Conservation (phyloP, 2,113 vertebrate species). For the Reinhardtius hippoglossoides region DNA sequence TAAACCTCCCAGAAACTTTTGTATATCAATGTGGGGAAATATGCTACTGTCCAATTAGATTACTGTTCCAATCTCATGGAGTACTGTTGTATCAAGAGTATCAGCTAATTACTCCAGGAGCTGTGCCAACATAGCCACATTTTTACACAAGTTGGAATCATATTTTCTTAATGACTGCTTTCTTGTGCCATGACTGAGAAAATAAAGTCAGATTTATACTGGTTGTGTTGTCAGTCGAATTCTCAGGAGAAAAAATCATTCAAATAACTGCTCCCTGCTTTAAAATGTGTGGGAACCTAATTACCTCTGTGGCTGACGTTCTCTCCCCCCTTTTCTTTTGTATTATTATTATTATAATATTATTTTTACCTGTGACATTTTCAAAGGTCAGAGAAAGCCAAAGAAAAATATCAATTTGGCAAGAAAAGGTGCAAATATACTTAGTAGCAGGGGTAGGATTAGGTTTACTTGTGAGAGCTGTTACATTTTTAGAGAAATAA, state of each 20-base stretch:
- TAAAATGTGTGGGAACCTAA: neutral
- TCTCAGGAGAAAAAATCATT: neutral
- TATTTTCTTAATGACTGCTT: too few species aligned
- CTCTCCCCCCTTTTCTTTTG: neutral
- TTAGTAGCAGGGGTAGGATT: neutral
- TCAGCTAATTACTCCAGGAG: too few species aligned
- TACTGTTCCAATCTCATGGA: too few species aligned
- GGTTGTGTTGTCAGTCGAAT: neutral
- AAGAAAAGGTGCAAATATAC: neutral
- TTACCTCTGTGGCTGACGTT: neutral
- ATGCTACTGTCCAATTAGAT: too few species aligned
- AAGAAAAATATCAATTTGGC: neutral
- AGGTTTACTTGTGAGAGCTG: neutral
- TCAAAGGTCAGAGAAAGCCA: constrained; percentile 26
- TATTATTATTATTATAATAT: neutral
- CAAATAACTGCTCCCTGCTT: neutral
- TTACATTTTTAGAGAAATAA: neutral
- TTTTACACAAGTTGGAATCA: too few species aligned
- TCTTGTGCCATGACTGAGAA: too few species aligned
- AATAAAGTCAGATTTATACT: too few species aligned
- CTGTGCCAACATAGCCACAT: too few species aligned
- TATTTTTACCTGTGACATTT: constrained; percentile 8
- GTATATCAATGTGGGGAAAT: too few species aligned
- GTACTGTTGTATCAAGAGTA: too few species aligned
- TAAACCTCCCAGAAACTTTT: too few species aligned